These are phyloP conservation scores for Spongilla lacustris DNA, from an alignment of 37 sponge, comb jelly and placozoan species.

Conservation along the genomic window DNA sequence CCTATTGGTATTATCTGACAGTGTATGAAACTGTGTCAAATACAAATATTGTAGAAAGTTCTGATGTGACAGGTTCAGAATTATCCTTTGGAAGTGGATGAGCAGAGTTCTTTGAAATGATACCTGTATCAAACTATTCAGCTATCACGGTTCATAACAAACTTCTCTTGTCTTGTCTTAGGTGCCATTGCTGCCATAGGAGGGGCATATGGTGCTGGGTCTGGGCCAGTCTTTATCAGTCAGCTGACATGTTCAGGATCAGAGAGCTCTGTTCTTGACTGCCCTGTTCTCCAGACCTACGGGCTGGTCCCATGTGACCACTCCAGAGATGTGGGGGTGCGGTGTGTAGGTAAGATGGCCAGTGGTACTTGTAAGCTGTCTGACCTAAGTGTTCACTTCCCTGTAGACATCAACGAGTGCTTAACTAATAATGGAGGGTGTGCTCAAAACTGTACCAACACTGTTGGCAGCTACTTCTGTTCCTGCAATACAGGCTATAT, in stretches of 20 bases:
- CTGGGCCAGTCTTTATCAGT: constrained; percentile 12
- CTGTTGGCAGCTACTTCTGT: constrained; percentile 26
- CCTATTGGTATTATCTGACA: too few relatives aligned
- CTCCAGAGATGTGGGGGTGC: constrained; percentile 29
- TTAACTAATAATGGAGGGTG: constrained; percentile 50
- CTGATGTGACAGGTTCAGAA: too few relatives aligned
- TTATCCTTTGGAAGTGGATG: too few relatives aligned
- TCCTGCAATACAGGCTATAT: constrained; percentile 29
- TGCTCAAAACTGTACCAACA: constrained; percentile 42
- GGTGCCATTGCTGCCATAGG: neutral
- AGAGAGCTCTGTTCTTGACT: constrained; percentile 8
- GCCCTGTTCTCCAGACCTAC: neutral
- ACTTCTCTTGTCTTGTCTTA: neutral
- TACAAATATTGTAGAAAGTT: too few relatives aligned
- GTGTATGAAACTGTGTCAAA: too few relatives aligned
- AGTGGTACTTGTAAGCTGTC: neutral
- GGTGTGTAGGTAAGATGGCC: constrained; percentile 38
- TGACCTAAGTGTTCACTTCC: neutral
- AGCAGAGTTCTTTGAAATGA: too few relatives aligned
- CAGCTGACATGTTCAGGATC: neutral
- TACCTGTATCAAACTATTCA: too few relatives aligned
- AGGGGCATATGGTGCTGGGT: constrained; percentile 17
- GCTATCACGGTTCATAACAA: neutral
- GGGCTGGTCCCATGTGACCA: constrained; percentile 30
- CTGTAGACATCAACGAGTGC: constrained; percentile 53